These are phyloP conservation scores for Lacanobia wlatinum DNA, from an alignment of 2,888 invertebrate species.

Conservation along the genomic window DNA sequence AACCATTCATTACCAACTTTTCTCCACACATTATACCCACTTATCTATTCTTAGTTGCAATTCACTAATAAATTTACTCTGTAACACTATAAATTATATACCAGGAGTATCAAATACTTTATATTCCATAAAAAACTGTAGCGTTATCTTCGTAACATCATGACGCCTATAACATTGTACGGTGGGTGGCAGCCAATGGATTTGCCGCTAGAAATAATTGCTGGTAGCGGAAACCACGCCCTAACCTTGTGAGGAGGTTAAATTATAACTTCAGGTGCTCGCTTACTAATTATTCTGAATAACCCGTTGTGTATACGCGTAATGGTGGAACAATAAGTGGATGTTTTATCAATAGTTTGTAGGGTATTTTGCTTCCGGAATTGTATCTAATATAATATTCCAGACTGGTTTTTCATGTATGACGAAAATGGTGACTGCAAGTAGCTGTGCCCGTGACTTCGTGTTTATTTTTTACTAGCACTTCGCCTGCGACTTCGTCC, in stretches of 20 bases:
- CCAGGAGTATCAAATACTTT: slow-evolving; percentile 12
- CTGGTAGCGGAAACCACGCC: slow-evolving; percentile 43
- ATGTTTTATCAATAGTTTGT: slow-evolving; percentile 14
- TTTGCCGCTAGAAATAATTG: slow-evolving; percentile 40
- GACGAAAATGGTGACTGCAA: not conserved
- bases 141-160: slow-evolving; percentile 8
- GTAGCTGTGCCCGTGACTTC: not conserved
- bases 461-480: no score
- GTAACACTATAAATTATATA: slow-evolving; percentile 33
- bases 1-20: slow-evolving; percentile 19
- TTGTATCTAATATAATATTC: no score
- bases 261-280: slow-evolving; percentile 35
- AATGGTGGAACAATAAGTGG: not conserved
- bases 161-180: slow-evolving; percentile 31
- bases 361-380: not conserved
- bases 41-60: slow-evolving; percentile 25
- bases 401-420: not conserved
- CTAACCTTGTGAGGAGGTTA: slow-evolving; percentile 18
- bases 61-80: slow-evolving; percentile 44
- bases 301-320: slow-evolving; percentile 22
- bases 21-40: slow-evolving; percentile 7
- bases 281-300: slow-evolving; percentile 49
- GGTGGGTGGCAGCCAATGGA: slow-evolving; percentile 34
- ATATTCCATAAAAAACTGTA: slow-evolving; percentile 39
- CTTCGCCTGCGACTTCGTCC: no score